phyloP scores from a whole-genome alignment of 2,113 vertebrate species.

The Solea solea region DNA sequence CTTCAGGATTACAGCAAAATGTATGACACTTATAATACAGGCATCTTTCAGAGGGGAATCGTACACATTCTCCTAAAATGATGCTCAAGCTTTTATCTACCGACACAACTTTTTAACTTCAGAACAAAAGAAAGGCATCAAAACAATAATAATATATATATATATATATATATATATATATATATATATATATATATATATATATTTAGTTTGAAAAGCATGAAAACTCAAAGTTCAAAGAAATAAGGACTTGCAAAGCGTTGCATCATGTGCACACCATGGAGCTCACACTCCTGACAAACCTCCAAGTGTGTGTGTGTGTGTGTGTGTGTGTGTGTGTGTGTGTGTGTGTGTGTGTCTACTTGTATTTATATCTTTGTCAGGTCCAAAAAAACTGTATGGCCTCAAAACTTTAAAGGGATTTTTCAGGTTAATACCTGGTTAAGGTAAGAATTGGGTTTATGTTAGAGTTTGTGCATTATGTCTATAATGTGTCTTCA shows the following conservation, averaged over 20 bases:
- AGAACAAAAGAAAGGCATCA: conserved; percentile 52
- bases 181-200: conserved; percentile 54
- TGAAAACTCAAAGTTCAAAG: conserved; percentile 81
- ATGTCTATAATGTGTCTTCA: no score
- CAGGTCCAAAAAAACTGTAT: no score
- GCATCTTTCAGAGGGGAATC: conserved; percentile 3
- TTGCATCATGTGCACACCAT: conserved; percentile 81
- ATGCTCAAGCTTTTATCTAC: conserved; percentile 30
- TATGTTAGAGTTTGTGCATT: no score
- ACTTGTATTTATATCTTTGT: no score
- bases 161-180: conserved; percentile 43
- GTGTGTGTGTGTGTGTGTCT: no score
- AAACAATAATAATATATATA: conserved; percentile 66
- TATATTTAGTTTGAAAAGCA: conserved; percentile 70
- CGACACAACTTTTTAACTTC: conserved; percentile 43
- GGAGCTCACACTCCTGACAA: conserved; percentile 59
- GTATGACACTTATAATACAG: not conserved
- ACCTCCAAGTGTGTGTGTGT: conserved; percentile 52
- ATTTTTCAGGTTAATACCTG: no score
- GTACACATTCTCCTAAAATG: conserved; percentile 19
- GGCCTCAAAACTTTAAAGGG: no score
- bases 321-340: no score
- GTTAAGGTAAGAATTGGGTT: no score
- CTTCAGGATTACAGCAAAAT: conserved; percentile 31
- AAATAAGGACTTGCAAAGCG: conserved; percentile 74